Evolutionary conservation across 2,888 invertebrate species (phyloP).

Genomic region (Heliconius ethilla): DNA sequence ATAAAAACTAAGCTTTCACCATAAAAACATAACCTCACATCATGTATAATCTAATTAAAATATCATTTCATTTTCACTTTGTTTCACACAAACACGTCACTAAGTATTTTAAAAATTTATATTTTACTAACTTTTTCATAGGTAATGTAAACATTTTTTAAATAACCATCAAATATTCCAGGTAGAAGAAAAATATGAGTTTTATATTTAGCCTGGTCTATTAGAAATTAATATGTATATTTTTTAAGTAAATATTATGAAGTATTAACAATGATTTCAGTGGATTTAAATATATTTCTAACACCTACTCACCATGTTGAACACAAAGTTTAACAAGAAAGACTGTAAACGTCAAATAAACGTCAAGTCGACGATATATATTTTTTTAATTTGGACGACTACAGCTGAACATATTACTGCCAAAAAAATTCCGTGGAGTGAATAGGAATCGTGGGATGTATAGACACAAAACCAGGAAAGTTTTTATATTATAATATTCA

Average conservation of each 20-base stretch:
- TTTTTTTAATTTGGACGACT: not conserved
- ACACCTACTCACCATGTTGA: constrained; percentile 75
- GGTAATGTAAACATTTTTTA: constrained; percentile 3
- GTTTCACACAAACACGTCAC: not conserved
- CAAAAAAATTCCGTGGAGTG: not conserved
- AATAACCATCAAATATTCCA: not conserved
- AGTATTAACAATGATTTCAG: constrained; percentile 54
- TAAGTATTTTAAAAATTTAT: not conserved
- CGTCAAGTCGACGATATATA: constrained; percentile 20
- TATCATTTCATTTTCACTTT: not conserved
- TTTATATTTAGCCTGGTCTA: not conserved
- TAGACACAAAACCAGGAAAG: too few species aligned
- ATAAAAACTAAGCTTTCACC: constrained; percentile 24
- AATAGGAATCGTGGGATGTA: too few species aligned
- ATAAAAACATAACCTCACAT: constrained; percentile 15
- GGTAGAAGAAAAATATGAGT: not conserved
- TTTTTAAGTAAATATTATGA: not conserved
- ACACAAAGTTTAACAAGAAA: constrained; percentile 69
- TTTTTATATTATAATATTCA: too few species aligned
- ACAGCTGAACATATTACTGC: not conserved
- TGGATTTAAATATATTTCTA: constrained; percentile 56
- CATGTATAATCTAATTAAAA: not conserved
- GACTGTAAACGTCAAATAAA: constrained; percentile 48
- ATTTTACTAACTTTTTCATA: not conserved
- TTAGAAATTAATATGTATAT: not conserved